These are phyloP conservation scores for Gouania willdenowi DNA, from an alignment of 2,797 vertebrate genomes.

Conservation along the genomic window DNA sequence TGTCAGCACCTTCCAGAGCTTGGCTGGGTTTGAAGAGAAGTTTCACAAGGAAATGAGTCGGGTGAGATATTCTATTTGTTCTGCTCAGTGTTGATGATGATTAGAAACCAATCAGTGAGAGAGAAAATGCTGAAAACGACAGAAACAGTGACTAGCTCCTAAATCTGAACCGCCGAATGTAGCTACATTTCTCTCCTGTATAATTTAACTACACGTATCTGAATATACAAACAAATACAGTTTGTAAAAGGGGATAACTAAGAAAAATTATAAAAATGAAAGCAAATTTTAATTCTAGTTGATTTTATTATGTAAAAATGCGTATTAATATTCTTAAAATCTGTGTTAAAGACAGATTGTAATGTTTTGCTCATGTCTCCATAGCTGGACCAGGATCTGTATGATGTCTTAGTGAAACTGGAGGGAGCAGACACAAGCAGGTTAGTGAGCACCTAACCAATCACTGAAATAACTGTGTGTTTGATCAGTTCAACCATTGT, in stretches of 20 bases:
- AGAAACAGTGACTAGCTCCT: not conserved
- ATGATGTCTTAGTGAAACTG: slow-evolving; percentile 78
- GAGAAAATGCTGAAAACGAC: slow-evolving; percentile 6
- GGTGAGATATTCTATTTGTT: too few relatives aligned
- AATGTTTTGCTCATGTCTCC: not conserved
- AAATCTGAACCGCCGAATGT: not conserved
- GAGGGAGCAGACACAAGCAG: slow-evolving; percentile 65
- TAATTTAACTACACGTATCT: too few relatives aligned
- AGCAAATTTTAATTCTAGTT: too few relatives aligned
- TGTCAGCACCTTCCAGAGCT: slow-evolving; percentile 98
- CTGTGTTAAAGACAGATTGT: too few relatives aligned
- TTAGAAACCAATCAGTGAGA: slow-evolving; percentile 8
- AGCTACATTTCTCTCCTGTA: not conserved
- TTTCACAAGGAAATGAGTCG: slow-evolving; percentile 97
- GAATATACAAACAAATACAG: too few relatives aligned
- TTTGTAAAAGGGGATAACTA: too few relatives aligned
- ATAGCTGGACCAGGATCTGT: slow-evolving; percentile 87
- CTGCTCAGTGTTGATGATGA: not conserved
- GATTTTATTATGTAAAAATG: too few relatives aligned
- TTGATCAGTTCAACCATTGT: too few relatives aligned
- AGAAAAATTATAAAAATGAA: too few relatives aligned
- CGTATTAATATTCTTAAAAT: too few relatives aligned
- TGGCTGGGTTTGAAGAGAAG: slow-evolving; percentile 95
- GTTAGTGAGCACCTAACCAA: slow-evolving; percentile 34
- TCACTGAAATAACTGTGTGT: too few relatives aligned